Conservation (phyloP, 2,888 invertebrate genomes). For the Drosophila merina region DNA sequence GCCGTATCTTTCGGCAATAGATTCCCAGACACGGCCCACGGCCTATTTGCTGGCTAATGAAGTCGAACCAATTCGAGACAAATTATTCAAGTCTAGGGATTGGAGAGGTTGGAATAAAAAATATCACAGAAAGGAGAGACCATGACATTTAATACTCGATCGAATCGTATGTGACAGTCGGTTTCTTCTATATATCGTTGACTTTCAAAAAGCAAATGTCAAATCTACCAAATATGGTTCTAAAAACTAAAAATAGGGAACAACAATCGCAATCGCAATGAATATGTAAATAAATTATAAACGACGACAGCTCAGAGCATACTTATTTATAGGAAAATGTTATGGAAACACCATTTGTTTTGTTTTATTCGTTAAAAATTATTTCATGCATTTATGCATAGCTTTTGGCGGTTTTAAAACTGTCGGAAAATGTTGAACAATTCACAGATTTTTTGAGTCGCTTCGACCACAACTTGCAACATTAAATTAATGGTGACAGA, state of each 20-base stretch:
- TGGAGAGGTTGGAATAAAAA: not conserved
- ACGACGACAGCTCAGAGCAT: conserved; percentile 1
- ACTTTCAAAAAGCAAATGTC: conserved; percentile 49
- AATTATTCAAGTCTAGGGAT: conserved; percentile 19
- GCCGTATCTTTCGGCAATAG: conserved; percentile 14
- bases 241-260: not conserved
- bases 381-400: conserved; percentile 23
- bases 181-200: conserved; percentile 11
- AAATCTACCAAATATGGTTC: conserved; percentile 32
- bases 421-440: conserved; percentile 60
- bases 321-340: conserved; percentile 33
- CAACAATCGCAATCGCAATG: conserved; percentile 13
- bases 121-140: conserved; percentile 22
- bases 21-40: conserved; percentile 38
- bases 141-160: conserved; percentile 34
- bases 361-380: conserved; percentile 9
- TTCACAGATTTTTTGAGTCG: conserved; percentile 48
- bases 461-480: conserved; percentile 53
- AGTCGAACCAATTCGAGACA: conserved; percentile 46
- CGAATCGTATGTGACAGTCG: conserved; percentile 28
- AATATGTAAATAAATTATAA: conserved; percentile 44
- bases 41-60: conserved; percentile 40
- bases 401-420: conserved; percentile 20
- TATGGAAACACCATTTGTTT: too few relatives aligned
- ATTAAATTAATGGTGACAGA: conserved; percentile 14